Conservation (phyloP, 2,888 invertebrate species). For the Drosophila leonis region DNA sequence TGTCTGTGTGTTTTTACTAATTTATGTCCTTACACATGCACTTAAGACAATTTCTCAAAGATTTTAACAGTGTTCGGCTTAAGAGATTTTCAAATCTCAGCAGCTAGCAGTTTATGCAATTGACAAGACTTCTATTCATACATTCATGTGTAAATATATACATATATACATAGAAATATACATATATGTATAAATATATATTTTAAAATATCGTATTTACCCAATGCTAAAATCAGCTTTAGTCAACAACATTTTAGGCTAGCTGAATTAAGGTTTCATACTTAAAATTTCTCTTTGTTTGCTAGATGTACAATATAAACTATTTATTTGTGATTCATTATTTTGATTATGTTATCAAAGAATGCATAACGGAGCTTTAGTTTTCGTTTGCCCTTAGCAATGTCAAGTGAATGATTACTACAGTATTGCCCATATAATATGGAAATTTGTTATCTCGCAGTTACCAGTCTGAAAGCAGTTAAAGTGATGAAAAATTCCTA, state of each 20-base stretch:
- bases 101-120: slow-evolving; percentile 6
- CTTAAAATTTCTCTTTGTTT: neutral
- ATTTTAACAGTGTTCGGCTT: slow-evolving; percentile 8
- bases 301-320: neutral
- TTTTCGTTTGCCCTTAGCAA: neutral
- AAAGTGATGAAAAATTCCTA: too few relatives aligned
- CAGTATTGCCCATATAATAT: neutral
- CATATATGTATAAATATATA: neutral
- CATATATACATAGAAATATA: neutral
- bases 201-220: neutral
- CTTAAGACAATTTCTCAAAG: neutral
- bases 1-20: slow-evolving; percentile 19
- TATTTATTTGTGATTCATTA: slow-evolving; percentile 1
- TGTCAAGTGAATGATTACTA: neutral
- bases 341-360: neutral
- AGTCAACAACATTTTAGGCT: neutral
- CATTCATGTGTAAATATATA: neutral
- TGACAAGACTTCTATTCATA: slow-evolving; percentile 8
- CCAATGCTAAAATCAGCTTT: neutral
- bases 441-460: neutral
- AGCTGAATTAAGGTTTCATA: neutral
- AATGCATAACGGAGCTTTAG: neutral
- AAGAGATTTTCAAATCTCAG: slow-evolving; percentile 25
- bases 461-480: neutral
- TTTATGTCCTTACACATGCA: slow-evolving; percentile 4